A percentile compares a stretch with the other conserved stretches of the same genome.
phyloP scores from a whole-genome alignment of 2,888 invertebrate genomes.

The Chydorus sphaericus region DNA sequence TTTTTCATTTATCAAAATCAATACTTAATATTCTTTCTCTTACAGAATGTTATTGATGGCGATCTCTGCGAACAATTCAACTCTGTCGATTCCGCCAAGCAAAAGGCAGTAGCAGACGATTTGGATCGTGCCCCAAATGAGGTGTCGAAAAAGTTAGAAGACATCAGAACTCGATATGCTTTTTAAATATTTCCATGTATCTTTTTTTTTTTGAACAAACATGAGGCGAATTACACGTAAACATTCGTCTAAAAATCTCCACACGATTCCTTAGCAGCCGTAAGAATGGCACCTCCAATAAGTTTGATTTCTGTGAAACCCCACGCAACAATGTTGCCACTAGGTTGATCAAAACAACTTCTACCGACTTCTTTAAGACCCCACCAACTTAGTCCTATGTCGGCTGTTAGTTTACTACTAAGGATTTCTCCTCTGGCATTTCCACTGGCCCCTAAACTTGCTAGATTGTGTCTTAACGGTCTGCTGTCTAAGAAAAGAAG shows the following conservation, averaged over 20 bases:
- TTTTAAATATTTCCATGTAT: slow-evolving; percentile 45
- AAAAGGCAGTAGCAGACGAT: slow-evolving; percentile 86
- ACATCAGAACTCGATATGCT: slow-evolving; percentile 94
- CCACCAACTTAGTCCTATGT: background rate
- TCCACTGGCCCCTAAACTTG: background rate
- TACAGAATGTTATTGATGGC: slow-evolving; percentile 92
- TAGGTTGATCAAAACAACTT: background rate
- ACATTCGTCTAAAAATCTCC: background rate
- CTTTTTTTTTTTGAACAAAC: background rate
- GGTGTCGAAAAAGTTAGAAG: slow-evolving; percentile 96
- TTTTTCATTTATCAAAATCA: slow-evolving; percentile 34
- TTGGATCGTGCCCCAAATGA: slow-evolving; percentile 90
- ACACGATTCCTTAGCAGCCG: background rate
- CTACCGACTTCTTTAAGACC: background rate
- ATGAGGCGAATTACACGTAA: background rate
- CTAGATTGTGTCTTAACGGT: background rate
- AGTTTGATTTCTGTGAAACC: slow-evolving; percentile 3
- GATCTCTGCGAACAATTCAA: slow-evolving; percentile 98
- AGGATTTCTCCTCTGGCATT: slow-evolving; percentile 1
- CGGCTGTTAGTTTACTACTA: background rate
- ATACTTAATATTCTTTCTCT: slow-evolving; percentile 21
- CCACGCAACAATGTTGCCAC: slow-evolving; percentile 3
- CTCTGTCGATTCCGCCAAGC: slow-evolving; percentile 81
- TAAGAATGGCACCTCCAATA: background rate
- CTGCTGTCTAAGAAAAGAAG: slow-evolving; percentile 6